These are phyloP conservation scores for Cremastobaeus sp. DNA, from an alignment of 2,888 invertebrate genomes.

Conservation along the genomic window DNA sequence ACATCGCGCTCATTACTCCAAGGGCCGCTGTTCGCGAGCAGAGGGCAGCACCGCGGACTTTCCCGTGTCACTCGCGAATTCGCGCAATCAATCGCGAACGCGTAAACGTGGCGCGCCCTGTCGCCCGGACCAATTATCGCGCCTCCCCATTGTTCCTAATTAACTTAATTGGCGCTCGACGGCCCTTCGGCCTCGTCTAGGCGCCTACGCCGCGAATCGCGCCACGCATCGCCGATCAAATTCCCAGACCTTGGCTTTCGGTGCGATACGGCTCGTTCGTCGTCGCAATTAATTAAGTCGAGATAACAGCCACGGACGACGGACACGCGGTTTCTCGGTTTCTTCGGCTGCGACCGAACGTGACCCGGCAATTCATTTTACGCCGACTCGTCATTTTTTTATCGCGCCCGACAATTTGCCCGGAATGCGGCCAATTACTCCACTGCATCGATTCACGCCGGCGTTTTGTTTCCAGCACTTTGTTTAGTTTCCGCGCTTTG, in stretches of 20 bases:
- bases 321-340: conserved; percentile 30
- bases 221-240: conserved; percentile 41
- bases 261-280: conserved; percentile 40
- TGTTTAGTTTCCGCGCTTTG: conserved; percentile 19
- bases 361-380: conserved; percentile 54
- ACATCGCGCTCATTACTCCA: too few relatives aligned
- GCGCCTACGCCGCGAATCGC: conserved; percentile 31
- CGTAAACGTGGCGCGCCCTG: not conserved
- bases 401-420: conserved; percentile 46
- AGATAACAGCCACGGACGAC: conserved; percentile 43
- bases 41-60: too few relatives aligned
- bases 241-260: conserved; percentile 54
- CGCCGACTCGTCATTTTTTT: conserved; percentile 51
- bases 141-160: conserved; percentile 53
- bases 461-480: conserved; percentile 11
- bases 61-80: too few relatives aligned
- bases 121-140: conserved; percentile 33
- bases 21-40: too few relatives aligned
- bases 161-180: conserved; percentile 46
- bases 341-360: conserved; percentile 31
- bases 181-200: conserved; percentile 49
- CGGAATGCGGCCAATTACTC: conserved; percentile 57
- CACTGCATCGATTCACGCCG: conserved; percentile 40
- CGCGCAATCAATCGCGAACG: not conserved
- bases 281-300: conserved; percentile 57